Base-by-base conservation (phyloP, 2,113 vertebrate species). In the Tychaedon coryphoeus region DNA sequence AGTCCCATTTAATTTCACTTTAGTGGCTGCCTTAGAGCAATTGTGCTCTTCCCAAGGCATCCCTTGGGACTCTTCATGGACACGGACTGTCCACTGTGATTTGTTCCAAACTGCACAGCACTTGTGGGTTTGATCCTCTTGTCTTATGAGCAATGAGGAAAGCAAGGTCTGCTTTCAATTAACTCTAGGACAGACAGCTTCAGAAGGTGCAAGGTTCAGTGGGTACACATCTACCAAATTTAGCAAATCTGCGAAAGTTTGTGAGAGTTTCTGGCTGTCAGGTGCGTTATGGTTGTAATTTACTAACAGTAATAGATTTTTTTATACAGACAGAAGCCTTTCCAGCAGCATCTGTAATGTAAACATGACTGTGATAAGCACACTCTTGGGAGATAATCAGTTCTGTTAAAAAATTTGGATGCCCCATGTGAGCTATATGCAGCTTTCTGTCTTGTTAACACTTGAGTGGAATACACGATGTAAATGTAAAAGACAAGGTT, bases 21-120 rank as follows among this genome's bases (percentile, higher is more conserved):
- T 20, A 85, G 19, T 42, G 19, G 73, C 34, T 81, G 33, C 24
- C 61, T 40, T 3, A 56, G 34, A 86, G 40, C 38, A 75, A 18
- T 9, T 31, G 11, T 0, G 0, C 29, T 72, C 36, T 87, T 90
- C 48, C 28, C 70, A 64, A 45, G 57, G 57, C 4, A 0, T 89
- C 66, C 70, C 53, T 48, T 6, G 5, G 66, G 84, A 56, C 48
- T 85, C 38, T 34, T 75, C 36, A 13, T 28, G 43, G 65, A 31
- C 48, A 22, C 1, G 8, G 48, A 38, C 76, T 54, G 42, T 17
- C 64, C 0, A 0, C 47, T 64, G 65, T 0, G 0, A 14, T 66
- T 84, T 40, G n/a, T 43, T 48, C 47, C 4, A 4, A 66, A 11
- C 38, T 66, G 53, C 66, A 10, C 48, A 38, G 84, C 31, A 14